Evolutionary conservation across 2,797 vertebrate genomes (phyloP).

Genomic region (Falco berigora): DNA sequence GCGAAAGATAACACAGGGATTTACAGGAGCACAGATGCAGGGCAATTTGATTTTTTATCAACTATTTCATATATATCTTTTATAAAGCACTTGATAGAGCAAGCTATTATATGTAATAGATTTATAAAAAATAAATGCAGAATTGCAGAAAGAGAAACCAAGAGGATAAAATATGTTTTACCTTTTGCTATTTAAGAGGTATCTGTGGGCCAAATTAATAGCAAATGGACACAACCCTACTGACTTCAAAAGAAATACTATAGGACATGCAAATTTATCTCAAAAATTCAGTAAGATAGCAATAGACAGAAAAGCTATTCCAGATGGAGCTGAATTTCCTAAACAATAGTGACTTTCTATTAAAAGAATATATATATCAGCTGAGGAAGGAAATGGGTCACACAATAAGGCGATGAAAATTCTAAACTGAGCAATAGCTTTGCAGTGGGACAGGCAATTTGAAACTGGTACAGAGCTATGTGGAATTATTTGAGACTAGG

Average conservation of each 20-base stretch:
- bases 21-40: not conserved
- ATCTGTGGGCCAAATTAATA: not conserved
- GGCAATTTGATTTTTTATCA: conserved; percentile 9
- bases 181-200: not conserved
- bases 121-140: not conserved
- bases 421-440: not conserved
- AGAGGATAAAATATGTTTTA: not conserved
- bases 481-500: not conserved
- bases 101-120: not conserved
- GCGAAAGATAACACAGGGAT: conserved; percentile 41
- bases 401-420: not conserved
- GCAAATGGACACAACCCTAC: not conserved
- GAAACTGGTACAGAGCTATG: not conserved
- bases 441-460: not conserved
- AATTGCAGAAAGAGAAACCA: not conserved
- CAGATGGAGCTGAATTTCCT: not conserved
- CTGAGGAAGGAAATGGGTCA: not conserved
- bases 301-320: not conserved
- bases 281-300: not conserved
- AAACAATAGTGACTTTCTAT: not conserved
- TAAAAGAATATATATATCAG: not conserved
- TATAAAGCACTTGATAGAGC: not conserved
- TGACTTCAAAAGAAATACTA: not conserved
- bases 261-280: not conserved
- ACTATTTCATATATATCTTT: not conserved